These are phyloP conservation scores for Seladonia tumulorum DNA, from an alignment of 2,888 invertebrate species.

Conservation along the genomic window DNA sequence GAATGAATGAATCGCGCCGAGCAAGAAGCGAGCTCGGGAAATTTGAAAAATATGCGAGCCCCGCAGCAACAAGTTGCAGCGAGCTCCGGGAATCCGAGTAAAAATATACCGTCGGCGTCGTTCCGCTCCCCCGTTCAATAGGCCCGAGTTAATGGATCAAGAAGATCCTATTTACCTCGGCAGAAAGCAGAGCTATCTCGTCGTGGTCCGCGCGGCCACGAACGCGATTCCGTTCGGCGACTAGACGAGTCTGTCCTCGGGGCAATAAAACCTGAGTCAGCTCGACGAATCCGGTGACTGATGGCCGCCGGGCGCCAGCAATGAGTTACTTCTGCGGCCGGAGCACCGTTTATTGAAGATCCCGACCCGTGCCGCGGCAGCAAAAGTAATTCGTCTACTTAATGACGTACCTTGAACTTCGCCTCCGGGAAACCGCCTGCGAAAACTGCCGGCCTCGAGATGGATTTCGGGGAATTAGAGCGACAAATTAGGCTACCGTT, in stretches of 20 bases:
- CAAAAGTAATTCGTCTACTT: background rate
- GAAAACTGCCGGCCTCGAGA: background rate
- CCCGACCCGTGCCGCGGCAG: background rate
- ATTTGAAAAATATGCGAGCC: background rate
- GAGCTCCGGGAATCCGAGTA: constrained; percentile 4
- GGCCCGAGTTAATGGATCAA: constrained; percentile 42
- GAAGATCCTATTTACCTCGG: constrained; percentile 20
- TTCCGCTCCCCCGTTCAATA: background rate
- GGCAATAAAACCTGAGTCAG: constrained; percentile 3
- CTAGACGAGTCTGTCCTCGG: background rate
- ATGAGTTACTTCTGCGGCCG: background rate
- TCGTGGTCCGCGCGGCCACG: background rate
- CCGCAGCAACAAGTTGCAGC: constrained; percentile 54
- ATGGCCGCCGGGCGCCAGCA: background rate
- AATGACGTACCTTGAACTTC: constrained; percentile 2
- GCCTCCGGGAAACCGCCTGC: background rate
- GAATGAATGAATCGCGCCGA: background rate
- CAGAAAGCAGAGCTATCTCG: constrained; percentile 38
- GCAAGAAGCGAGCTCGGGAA: background rate
- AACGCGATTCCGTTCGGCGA: background rate
- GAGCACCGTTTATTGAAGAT: background rate
- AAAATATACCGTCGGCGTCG: constrained; percentile 18
- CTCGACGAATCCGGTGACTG: constrained; percentile 9
- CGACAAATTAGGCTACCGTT: background rate
- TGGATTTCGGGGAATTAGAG: background rate